Base-by-base conservation (phyloP, 1,140 invertebrate genomes). In the Amphibalanus amphitrite region DNA sequence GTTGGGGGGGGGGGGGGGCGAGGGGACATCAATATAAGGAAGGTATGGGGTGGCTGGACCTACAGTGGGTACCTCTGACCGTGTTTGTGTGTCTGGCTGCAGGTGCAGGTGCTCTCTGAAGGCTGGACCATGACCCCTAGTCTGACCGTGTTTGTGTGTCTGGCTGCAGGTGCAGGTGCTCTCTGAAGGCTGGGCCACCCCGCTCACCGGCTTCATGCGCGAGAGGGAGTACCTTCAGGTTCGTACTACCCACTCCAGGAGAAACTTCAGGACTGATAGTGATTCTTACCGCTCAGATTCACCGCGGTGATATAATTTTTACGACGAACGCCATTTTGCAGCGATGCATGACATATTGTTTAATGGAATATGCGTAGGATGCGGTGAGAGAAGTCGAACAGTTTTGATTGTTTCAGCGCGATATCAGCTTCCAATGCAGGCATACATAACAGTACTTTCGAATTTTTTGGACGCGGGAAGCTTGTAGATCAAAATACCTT, bases 141-240 rank as follows among this genome's bases (percentile, higher is more conserved):
- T n/a, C 23, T 65, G 64, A 4, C 3, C 25, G 64, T n/a, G 64
- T 65, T 6, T 65, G 64, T 65, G 64, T 65, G 64, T 65, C 6
- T 65, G 64, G 3, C 71, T 76, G n/a, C 73, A 76, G 71, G 70
- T 97, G 15, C 90, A 95, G 84, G 86, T 99, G 0, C 81, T 99
- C 38, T 87, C 91, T 47, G 97, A 99, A 85, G 97, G 97, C 0
- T 99, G 97, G 97, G 96, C 96, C 0, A 86, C 89, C 30, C 97
- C 97, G 0, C 80, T 99, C 0, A 88, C 85, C 77, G 97, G 95
- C 15, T 99, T 99, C 77, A 99, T 99, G 97, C 85, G 90, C 69
- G 96, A 99, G 84, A 84, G 89, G 73, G 90, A 99, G 80, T 98
- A 90, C 81, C 83, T 99, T 20, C 93, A 92, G 84, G 88, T 89